Evolutionary conservation across 23 tunicate genomes (phyloP).

Genomic region (Halocynthia aurantium): DNA sequence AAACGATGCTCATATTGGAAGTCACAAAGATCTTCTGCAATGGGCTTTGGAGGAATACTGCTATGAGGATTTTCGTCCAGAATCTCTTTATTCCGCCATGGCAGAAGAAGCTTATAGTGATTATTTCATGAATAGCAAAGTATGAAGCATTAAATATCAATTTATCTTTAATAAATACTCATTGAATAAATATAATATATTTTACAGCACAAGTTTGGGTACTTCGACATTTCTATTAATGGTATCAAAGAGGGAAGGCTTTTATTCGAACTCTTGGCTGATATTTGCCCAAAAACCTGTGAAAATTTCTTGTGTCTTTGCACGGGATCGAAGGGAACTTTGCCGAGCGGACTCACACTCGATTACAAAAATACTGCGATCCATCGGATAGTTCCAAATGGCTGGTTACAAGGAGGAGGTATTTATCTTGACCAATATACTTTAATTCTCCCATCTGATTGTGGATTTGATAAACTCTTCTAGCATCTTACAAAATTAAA

Average conservation of each 20-base stretch:
- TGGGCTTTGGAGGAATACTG: slow-evolving; percentile 67
- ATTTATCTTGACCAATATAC: not conserved
- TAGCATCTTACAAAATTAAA: not conserved
- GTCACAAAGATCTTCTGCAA: slow-evolving; percentile 45
- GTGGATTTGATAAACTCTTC: too few relatives aligned
- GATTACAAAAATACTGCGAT: slow-evolving; percentile 45
- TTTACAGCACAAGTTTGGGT: slow-evolving; percentile 38
- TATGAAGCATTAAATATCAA: not conserved
- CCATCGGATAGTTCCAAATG: slow-evolving; percentile 81
- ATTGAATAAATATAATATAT: not conserved
- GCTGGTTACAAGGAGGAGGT: slow-evolving; percentile 92
- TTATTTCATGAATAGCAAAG: slow-evolving; percentile 57
- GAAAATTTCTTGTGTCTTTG: slow-evolving; percentile 73
- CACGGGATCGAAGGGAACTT: slow-evolving; percentile 72
- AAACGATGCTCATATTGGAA: slow-evolving; percentile 31
- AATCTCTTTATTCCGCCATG: slow-evolving; percentile 47
- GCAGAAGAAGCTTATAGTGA: slow-evolving; percentile 68
- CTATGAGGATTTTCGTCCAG: slow-evolving; percentile 79
- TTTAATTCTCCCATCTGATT: not conserved
- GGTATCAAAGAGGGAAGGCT: slow-evolving; percentile 36
- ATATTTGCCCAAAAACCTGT: slow-evolving; percentile 78
- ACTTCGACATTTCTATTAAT: slow-evolving; percentile 59
- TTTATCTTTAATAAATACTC: not conserved
- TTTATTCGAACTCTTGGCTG: slow-evolving; percentile 53
- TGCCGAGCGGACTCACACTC: slow-evolving; percentile 62